Evolutionary conservation across 1,140 invertebrate species (phyloP).

Genomic region (Papilio polyxenes): DNA sequence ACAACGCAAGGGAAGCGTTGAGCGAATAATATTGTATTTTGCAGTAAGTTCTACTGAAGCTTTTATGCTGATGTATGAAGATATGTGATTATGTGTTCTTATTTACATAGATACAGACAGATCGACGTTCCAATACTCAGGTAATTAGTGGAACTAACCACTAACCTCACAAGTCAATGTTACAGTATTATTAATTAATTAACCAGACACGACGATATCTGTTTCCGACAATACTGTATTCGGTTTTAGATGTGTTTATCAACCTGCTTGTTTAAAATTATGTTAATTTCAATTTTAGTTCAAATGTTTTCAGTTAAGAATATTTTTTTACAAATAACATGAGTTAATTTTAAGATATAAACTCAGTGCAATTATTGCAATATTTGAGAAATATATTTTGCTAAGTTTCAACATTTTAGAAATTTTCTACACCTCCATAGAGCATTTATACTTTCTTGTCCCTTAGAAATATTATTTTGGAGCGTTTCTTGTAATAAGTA

Average conservation of each 20-base stretch:
- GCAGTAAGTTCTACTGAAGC: background rate
- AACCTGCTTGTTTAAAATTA: background rate
- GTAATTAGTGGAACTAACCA: constrained; percentile 27
- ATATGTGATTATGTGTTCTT: background rate
- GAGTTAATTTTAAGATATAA: too few species aligned
- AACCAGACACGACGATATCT: constrained; percentile 3
- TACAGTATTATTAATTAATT: constrained; percentile 26
- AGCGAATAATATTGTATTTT: background rate
- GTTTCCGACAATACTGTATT: constrained; percentile 18
- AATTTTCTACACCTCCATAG: too few species aligned
- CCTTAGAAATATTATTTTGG: too few species aligned
- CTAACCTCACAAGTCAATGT: constrained; percentile 27
- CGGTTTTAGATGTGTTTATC: background rate
- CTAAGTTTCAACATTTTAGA: too few species aligned
- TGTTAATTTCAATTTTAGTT: background rate
- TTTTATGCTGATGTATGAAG: background rate
- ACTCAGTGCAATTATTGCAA: too few species aligned
- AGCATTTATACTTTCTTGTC: too few species aligned
- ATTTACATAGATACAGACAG: background rate
- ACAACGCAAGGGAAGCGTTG: background rate
- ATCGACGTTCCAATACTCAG: background rate
- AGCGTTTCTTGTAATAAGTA: too few species aligned
- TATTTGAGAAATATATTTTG: too few species aligned
- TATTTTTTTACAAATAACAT: too few species aligned
- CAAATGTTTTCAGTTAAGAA: too few species aligned